Evolutionary conservation across 2,888 invertebrate genomes (phyloP), one percentile per base, ranked within the genome.

Genomic region (Hermaeophaga mercurialis): DNA sequence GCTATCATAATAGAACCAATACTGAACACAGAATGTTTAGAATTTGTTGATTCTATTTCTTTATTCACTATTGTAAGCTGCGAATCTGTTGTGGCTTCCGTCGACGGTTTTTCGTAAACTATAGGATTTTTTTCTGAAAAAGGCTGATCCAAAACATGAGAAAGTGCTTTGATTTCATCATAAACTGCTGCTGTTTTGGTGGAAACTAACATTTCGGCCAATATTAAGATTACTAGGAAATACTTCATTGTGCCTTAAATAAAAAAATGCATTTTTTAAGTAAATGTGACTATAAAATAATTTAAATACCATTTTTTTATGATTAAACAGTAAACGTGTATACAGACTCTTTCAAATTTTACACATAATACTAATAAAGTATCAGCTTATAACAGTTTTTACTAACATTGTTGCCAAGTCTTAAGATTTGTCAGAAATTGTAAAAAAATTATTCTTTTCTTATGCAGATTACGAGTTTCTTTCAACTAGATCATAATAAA

Each of bases 1-100:
- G 47, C 15, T 19, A 26, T 38, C 6, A 47, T 1, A 7, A 47
- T 34, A n/a, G 54, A 56, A 1, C 48, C 53, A 11, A 48, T 28
- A 14, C 31, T 31, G 3, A 39, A 38, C 4, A 48, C 9, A 8
- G 18, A 38, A 8, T 45, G 17, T 39, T 50, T 38, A 34, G 44
- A 50, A 2, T 17, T 14, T 15, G 11, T 45, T 45, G 3, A 4
- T 38, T 15, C 22, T 50, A 28, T 12, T 22, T 49, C 36, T 15
- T 36, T 36, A 22, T 4, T 18, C 14, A 14, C 3, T 33, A 12
- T 43, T 34, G 8, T 24, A 2, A 6, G 15, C 7, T 24, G 52
- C 11, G 9, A n/a, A 18, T 34, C 14, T 19, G 1, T 19, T 18
- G n/a, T 31, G 6, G 39, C 17, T 38, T 38, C 17, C 17, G 15